phyloP scores from a whole-genome alignment of 1,140 invertebrate genomes.

The Paraescarpia echinospica region DNA sequence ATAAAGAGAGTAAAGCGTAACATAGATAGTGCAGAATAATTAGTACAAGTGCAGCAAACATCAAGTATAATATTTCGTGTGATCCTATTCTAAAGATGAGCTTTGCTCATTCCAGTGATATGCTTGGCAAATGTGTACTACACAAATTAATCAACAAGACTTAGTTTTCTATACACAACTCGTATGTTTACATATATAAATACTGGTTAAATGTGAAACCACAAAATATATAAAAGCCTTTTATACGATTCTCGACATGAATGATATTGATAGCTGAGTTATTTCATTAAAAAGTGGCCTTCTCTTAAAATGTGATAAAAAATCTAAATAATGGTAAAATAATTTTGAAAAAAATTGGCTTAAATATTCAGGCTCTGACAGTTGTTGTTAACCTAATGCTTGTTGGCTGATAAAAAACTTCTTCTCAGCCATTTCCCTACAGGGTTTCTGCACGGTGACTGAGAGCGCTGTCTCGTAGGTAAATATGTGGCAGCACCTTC shows the following conservation, averaged over 20 bases:
- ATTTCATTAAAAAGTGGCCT: neutral
- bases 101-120: neutral
- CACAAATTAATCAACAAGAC: too few species aligned
- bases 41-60: neutral
- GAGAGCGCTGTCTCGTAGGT: neutral
- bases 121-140: neutral
- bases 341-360: neutral
- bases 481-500: neutral
- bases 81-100: neutral
- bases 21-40: neutral
- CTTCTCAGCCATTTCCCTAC: neutral
- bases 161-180: too few species aligned
- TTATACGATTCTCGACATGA: neutral
- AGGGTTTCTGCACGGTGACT: neutral
- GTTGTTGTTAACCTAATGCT: neutral
- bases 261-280: neutral
- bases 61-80: neutral
- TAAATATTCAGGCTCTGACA: neutral
- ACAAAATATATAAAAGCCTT: neutral
- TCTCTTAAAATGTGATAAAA: slow-evolving; percentile 6
- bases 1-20: neutral
- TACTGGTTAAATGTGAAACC: neutral
- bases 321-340: neutral
- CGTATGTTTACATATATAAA: neutral
- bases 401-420: neutral